Conservation (phyloP, 1,140 invertebrate genomes). For the Drosophila sproati region DNA sequence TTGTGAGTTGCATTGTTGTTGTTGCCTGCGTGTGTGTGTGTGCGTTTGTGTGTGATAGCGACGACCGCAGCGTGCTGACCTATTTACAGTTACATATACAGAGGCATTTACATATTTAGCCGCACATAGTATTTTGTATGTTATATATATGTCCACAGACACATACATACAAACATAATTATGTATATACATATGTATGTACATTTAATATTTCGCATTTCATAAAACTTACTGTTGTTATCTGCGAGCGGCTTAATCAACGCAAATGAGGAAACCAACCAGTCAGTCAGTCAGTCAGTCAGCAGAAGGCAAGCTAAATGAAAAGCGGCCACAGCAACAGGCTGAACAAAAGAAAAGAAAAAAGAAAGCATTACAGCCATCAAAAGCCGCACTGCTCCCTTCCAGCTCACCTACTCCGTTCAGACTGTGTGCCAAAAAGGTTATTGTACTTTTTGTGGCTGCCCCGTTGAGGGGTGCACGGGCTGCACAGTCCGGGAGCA, state of each 20-base stretch:
- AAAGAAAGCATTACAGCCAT: constrained; percentile 3
- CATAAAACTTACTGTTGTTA: constrained; percentile 67
- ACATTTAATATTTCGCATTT: constrained; percentile 31
- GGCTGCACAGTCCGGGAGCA: constrained; percentile 54
- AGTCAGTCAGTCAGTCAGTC: constrained; percentile 27
- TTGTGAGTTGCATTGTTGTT: constrained; percentile 27
- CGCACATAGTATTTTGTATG: too few relatives aligned
- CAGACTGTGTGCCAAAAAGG: constrained; percentile 21
- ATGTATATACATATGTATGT: constrained; percentile 5
- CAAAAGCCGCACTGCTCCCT: not conserved
- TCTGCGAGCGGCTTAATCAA: constrained; percentile 64
- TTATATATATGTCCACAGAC: constrained; percentile 5
- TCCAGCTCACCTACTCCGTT: not conserved
- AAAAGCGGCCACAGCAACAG: constrained; percentile 54
- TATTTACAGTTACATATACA: constrained; percentile 48
- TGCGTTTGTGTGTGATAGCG: constrained; percentile 38
- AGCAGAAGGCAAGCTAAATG: constrained; percentile 4
- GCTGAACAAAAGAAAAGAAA: constrained; percentile 25
- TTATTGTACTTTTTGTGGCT: constrained; percentile 63
- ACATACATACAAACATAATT: not conserved
- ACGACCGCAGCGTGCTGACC: constrained; percentile 56
- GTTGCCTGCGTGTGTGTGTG: constrained; percentile 12
- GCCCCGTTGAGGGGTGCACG: constrained; percentile 4
- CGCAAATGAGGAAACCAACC: constrained; percentile 63
- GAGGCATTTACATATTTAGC: not conserved